These are phyloP conservation scores for Onychorhynchus coronatus DNA, from an alignment of 2,113 vertebrate genomes.

Conservation along the genomic window DNA sequence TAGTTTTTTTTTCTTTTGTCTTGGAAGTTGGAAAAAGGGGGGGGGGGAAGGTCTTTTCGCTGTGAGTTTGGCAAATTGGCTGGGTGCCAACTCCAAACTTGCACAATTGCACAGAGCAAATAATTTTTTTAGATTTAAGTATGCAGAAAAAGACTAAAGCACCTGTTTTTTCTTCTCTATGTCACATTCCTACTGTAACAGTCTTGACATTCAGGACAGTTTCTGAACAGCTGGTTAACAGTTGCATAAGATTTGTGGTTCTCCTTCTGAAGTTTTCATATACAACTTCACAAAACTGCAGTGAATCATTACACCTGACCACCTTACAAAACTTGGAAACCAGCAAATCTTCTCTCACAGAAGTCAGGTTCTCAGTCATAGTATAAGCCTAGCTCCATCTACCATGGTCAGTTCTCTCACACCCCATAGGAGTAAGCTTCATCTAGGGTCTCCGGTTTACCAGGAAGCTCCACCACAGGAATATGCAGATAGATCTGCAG, in stretches of 20 bases:
- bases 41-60: too few species aligned
- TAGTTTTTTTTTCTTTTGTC: too few species aligned
- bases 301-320: background rate
- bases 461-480: background rate
- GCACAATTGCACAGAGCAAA: background rate
- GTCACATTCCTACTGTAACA: background rate
- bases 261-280: background rate
- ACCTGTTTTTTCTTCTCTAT: background rate
- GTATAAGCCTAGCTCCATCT: background rate
- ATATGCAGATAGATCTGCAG: accelerated
- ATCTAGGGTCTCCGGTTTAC: background rate
- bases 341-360: background rate
- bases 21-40: too few species aligned
- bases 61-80: too few species aligned
- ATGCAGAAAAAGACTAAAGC: background rate
- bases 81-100: too few species aligned
- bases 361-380: background rate
- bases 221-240: background rate
- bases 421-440: background rate
- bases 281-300: background rate
- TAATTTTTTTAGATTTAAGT: background rate
- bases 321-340: background rate
- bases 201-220: background rate
- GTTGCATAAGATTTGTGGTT: too few species aligned
- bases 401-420: background rate